Evolutionary conservation across 2,888 invertebrate species (phyloP).

Genomic region (Hermaeophaga mercurialis): DNA sequence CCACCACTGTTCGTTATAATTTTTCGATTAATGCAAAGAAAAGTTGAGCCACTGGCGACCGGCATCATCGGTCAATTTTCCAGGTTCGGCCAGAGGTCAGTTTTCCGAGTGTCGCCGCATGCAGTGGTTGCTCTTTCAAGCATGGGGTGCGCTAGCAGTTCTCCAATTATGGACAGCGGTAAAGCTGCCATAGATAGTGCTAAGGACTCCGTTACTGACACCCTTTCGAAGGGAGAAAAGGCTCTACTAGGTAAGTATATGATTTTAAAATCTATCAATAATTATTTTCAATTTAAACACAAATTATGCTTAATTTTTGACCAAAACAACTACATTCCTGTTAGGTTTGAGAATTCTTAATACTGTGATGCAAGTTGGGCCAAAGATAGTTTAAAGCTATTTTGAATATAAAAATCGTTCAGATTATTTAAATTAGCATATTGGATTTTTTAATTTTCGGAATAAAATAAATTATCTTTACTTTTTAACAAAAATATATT

Average conservation of each 20-base stretch:
- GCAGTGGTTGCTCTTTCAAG: conserved; percentile 18
- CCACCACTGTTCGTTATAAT: neutral
- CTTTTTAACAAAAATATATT: too few relatives aligned
- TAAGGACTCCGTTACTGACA: conserved; percentile 51
- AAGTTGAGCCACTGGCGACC: neutral
- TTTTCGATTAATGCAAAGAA: neutral
- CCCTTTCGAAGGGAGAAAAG: conserved; percentile 50
- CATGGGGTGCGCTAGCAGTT: conserved; percentile 58
- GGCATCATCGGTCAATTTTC: neutral
- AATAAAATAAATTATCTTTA: too few relatives aligned
- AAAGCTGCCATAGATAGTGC: conserved; percentile 52
- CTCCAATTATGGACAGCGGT: conserved; percentile 53
- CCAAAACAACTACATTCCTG: too few relatives aligned
- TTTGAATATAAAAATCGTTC: too few relatives aligned
- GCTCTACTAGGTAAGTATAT: conserved; percentile 50
- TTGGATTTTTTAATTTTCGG: too few relatives aligned
- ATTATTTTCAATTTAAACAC: too few relatives aligned
- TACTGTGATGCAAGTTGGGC: too few relatives aligned
- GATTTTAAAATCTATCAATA: too few relatives aligned
- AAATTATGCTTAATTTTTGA: too few relatives aligned
- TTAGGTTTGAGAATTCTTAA: too few relatives aligned
- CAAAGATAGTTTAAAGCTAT: too few relatives aligned
- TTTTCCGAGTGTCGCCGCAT: conserved; percentile 24
- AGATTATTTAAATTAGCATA: too few relatives aligned
- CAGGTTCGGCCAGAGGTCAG: conserved; percentile 31